Conservation (phyloP, 1,140 invertebrate genomes). For the Asbolus verrucosus region DNA sequence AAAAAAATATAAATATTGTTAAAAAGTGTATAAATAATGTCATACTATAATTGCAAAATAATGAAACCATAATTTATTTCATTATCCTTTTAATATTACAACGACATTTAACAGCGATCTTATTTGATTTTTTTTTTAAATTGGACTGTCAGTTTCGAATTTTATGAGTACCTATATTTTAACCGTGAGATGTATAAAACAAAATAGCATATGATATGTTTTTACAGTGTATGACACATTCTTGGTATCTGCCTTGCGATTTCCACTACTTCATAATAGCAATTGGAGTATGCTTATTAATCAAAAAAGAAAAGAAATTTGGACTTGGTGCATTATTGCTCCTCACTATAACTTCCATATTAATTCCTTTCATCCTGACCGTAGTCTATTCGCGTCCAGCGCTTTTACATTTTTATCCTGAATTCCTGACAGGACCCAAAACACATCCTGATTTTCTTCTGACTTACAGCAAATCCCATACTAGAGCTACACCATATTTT, state of each 20-base stretch:
- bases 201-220: slow-evolving; percentile 30
- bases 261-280: slow-evolving; percentile 79
- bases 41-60: too few species aligned
- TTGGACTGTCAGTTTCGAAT: too few species aligned
- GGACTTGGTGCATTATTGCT: slow-evolving; percentile 53
- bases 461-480: slow-evolving; percentile 70
- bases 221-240: slow-evolving; percentile 77
- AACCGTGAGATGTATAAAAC: background rate
- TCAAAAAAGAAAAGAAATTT: slow-evolving; percentile 63
- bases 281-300: slow-evolving; percentile 69
- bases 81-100: too few species aligned
- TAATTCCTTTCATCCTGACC: slow-evolving; percentile 67
- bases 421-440: slow-evolving; percentile 67
- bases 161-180: too few species aligned
- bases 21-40: too few species aligned
- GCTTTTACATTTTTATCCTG: slow-evolving; percentile 67
- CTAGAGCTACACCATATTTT: slow-evolving; percentile 68
- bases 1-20: too few species aligned
- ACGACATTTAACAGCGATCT: too few species aligned
- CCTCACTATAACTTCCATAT: slow-evolving; percentile 54
- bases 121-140: too few species aligned
- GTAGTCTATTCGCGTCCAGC: slow-evolving; percentile 66
- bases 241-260: slow-evolving; percentile 84
- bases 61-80: too few species aligned
- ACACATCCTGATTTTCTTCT: slow-evolving; percentile 65